Evolutionary conservation across 92 coral and sea anemone species (phyloP), one percentile per base, ranked within the genome.

Genomic region (Phenganax stokvisi): DNA sequence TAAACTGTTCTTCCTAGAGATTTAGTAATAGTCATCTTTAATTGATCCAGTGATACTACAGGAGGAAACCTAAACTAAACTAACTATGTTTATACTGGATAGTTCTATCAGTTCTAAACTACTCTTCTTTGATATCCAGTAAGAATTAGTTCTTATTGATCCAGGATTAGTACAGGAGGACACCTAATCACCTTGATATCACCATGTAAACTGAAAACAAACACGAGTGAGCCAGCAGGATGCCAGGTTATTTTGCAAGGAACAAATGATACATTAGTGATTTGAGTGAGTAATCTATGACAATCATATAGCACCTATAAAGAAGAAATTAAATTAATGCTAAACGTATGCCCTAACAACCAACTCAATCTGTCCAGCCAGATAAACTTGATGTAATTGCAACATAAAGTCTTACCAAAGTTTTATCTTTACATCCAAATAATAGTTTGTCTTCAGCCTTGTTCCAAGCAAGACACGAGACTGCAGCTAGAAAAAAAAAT

Each of bases 381-480:
- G 7, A 59, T 59, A 13, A 59, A 59, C 12, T 17, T 15, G 9
- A 68, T 10, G 44, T 12, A 47, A 17, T 27, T 17, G 8, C 12
- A 17, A 12, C 25, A 54, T 30, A 20, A 57, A 57, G n/a, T 54
- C 89, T 75, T 84, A 94, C 98, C 87, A 94, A 85, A 25, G 91
- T 94, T 67, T 96, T 96, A 80, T 94, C 97, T 72, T 90, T 90
- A 79, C 98, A 94, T 59, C 97, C 98, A 29, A 94, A 77, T 29
- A 94, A 86, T 12, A 94, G 84, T 54, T 94, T 94, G 80, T 94
- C 98, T 76, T 91, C 98, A 37, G 91, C 84, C 12, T 91, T 89
- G 74, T 94, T 94, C 78, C 97, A 84, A 69, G 89, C 82, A 53
- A 89, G 94, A 31, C 89, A 89, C n/a, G 80, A 30, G 44, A 94